phyloP scores from a whole-genome alignment of 2,888 invertebrate species.

The Timema cristinae region DNA sequence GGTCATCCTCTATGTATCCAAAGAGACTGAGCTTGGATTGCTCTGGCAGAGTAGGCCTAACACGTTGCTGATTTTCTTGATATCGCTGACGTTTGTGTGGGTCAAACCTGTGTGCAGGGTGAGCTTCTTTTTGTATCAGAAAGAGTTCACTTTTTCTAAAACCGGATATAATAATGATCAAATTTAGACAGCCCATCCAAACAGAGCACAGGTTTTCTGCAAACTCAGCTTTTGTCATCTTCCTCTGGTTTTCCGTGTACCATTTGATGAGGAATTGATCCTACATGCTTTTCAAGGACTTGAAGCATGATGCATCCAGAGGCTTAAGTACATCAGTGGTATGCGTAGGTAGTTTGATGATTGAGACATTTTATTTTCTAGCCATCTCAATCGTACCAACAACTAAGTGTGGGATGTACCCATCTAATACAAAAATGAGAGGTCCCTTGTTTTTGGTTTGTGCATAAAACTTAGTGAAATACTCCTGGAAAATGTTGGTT shows the following conservation, averaged over 20 bases:
- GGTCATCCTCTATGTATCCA: background rate
- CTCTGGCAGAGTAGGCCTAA: background rate
- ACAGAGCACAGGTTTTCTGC: background rate
- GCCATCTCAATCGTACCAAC: slow-evolving; percentile 17
- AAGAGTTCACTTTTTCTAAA: background rate
- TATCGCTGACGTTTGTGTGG: background rate
- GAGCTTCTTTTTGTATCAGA: background rate
- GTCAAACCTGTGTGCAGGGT: slow-evolving; percentile 3
- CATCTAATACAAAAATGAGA: slow-evolving; percentile 24
- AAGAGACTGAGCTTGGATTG: background rate
- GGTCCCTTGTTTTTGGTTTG: slow-evolving; percentile 19
- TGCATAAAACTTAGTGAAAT: slow-evolving; percentile 17
- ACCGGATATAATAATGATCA: background rate
- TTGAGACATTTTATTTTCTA: slow-evolving; percentile 21
- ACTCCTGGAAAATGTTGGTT: slow-evolving; percentile 15
- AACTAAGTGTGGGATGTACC: slow-evolving; percentile 24
- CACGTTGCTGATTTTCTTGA: background rate
- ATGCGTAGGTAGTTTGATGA: slow-evolving; percentile 26
- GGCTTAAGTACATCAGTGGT: slow-evolving; percentile 23
- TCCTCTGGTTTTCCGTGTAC: slow-evolving; percentile 5
- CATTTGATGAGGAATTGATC: background rate
- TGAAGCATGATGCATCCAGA: slow-evolving; percentile 23
- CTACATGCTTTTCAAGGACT: slow-evolving; percentile 3
- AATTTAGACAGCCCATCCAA: background rate
- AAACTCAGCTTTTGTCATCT: slow-evolving; percentile 2